These are phyloP conservation scores for Apotomis turbidana DNA, from an alignment of 2,888 invertebrate genomes.

Conservation along the genomic window DNA sequence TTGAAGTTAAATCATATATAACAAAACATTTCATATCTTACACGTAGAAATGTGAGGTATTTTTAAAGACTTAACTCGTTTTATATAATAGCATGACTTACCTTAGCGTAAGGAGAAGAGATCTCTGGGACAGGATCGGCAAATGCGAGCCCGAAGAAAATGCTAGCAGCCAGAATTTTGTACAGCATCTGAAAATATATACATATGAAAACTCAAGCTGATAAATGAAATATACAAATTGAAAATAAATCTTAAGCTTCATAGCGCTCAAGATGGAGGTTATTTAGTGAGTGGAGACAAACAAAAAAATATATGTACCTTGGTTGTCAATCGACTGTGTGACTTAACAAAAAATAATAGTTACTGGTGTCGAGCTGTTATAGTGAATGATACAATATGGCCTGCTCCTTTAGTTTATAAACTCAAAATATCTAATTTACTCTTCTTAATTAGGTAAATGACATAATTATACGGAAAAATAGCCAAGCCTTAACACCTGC, in stretches of 20 bases:
- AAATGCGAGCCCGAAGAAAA: constrained; percentile 45
- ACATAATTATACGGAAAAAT: constrained; percentile 9
- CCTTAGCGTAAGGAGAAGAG: constrained; percentile 38
- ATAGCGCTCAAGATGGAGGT: too few relatives aligned
- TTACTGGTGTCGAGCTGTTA: neutral
- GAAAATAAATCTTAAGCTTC: too few relatives aligned
- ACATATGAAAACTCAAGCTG: neutral
- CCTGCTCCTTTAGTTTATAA: constrained; percentile 20
- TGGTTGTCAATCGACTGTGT: neutral
- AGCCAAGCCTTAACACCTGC: neutral
- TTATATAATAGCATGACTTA: constrained; percentile 31
- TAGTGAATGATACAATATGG: constrained; percentile 12
- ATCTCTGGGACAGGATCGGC: constrained; percentile 44
- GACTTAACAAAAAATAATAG: neutral
- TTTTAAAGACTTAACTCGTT: too few relatives aligned
- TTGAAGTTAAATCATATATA: too few relatives aligned
- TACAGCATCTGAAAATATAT: constrained; percentile 45
- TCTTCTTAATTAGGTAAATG: constrained; percentile 13
- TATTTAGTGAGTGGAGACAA: too few relatives aligned
- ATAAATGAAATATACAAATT: neutral
- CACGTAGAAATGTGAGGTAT: too few relatives aligned
- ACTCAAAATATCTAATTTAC: constrained; percentile 10
- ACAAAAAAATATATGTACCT: neutral
- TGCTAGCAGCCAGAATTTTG: constrained; percentile 44
- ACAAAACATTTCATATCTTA: too few relatives aligned